Base-by-base conservation (phyloP, 30 jellyfish, hydroid and myxozoan species). In the Clytia hemisphaerica region DNA sequence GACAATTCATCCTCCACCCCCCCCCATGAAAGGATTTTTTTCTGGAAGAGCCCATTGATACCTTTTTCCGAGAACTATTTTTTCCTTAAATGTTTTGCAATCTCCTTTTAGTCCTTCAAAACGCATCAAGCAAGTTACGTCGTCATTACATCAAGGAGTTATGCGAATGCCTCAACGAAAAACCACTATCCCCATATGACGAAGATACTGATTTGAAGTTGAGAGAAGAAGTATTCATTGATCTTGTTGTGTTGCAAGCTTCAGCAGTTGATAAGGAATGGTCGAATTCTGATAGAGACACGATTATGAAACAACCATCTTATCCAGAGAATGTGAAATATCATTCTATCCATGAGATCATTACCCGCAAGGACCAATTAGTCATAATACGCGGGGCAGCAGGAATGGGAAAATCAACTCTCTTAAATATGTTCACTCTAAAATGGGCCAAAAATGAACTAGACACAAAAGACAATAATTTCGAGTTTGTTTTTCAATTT, bases 381-480 rank as follows among this genome's bases (percentile, higher is more conserved):
- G 70, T 57, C 38, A 57, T 57, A n/a, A 57, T 31, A n/a, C 37
- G 70, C 16, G 70, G 70, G 4, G 35, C 30, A 6, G 70, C 70
- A 6, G 70, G 70, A 33, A 57, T 57, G 7, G 70, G 70, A 0
- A 57, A 57, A 57, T 22, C 38, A 16, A 57, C 35, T 28, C 37
- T 57, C 44, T 22, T 45, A 16, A 45, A 57, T 57, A n/a, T 45
- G 7, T 14, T 57, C 16, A 31, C 44, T n/a, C 30, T 57, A 4
- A 57, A 33, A 6, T 57, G 70, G 70, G 70, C 70, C 15, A 57
- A 57, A 22, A 33, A 57, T 5, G 42, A 57, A n/a, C 29, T 57
- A n/a, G n/a, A n/a, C n/a, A n/a, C n/a, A n/a, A n/a, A n/a, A n/a
- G n/a, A n/a, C n/a, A n/a, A n/a, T n/a, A n/a, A n/a, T n/a, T n/a